A percentile compares a stretch with the other conserved stretches of the same genome.
phyloP scores from a whole-genome alignment of 2,797 vertebrate species.

The Liparis tanakae region DNA sequence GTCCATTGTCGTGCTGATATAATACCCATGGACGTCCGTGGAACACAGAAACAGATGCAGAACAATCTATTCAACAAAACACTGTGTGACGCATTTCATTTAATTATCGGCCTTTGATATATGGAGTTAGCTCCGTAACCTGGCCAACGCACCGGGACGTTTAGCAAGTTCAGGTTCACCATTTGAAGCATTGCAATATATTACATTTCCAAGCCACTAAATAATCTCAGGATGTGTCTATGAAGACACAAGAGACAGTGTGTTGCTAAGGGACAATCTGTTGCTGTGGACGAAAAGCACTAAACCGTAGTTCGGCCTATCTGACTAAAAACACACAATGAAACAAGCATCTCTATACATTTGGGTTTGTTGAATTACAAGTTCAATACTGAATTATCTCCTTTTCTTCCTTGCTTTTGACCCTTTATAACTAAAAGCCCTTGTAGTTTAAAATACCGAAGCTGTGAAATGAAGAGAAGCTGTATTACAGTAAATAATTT shows the following conservation, averaged over 20 bases:
- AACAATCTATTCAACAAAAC: constrained; percentile 35
- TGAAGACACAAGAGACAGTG: not conserved
- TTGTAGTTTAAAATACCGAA: constrained; percentile 9
- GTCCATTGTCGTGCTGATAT: constrained; percentile 20
- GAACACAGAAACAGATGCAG: constrained; percentile 42
- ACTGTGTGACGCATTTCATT: constrained; percentile 30
- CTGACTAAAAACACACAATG: not conserved
- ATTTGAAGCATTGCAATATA: constrained; percentile 21
- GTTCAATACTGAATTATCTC: too few relatives aligned
- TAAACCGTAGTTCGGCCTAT: not conserved
- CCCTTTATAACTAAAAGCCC: constrained; percentile 1
- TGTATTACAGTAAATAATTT: too few relatives aligned
- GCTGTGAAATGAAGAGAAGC: constrained; percentile 10
- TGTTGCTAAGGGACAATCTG: constrained; percentile 3
- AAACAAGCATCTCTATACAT: not conserved
- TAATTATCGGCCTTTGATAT: constrained; percentile 49
- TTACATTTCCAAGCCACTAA: constrained; percentile 14
- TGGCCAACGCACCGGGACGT: constrained; percentile 20
- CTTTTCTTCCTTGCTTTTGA: not conserved
- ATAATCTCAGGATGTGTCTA: constrained; percentile 3
- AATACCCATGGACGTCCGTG: constrained; percentile 26
- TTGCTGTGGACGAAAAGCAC: not conserved
- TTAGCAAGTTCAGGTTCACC: constrained; percentile 40
- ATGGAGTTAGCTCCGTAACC: constrained; percentile 24
- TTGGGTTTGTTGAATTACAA: not conserved